Evolutionary conservation across 2,797 vertebrate species (phyloP).

Genomic region (Chanos chanos): DNA sequence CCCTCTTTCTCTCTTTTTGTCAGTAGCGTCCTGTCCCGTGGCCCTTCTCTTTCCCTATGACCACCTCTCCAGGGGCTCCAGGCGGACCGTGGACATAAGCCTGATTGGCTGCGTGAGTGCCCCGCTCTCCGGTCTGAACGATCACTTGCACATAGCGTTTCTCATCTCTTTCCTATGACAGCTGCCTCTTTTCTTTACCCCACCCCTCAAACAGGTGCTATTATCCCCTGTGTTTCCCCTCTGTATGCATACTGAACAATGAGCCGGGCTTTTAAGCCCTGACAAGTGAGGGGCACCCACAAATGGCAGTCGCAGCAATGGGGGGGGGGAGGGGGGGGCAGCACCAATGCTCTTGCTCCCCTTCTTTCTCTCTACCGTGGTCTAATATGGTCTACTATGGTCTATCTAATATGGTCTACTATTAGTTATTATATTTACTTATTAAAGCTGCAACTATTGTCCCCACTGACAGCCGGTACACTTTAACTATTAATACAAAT

Average conservation of each 20-base stretch:
- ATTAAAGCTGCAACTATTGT: slow-evolving; percentile 80
- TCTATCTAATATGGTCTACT: slow-evolving; percentile 24
- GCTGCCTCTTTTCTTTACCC: slow-evolving; percentile 85
- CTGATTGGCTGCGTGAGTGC: too few relatives aligned
- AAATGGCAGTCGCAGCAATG: too few relatives aligned
- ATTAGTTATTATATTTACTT: slow-evolving; percentile 90
- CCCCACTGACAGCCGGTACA: slow-evolving; percentile 78
- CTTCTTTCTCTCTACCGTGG: slow-evolving; percentile 48
- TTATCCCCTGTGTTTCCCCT: slow-evolving; percentile 60
- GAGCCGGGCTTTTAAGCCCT: slow-evolving; percentile 89
- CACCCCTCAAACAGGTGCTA: slow-evolving; percentile 89
- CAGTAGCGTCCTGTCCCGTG: too few relatives aligned
- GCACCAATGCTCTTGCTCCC: slow-evolving; percentile 54
- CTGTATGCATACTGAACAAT: slow-evolving; percentile 72
- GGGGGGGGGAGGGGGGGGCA: too few relatives aligned
- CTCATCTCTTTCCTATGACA: slow-evolving; percentile 63
- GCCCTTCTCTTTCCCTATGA: too few relatives aligned
- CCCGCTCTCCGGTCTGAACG: not conserved
- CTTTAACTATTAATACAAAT: slow-evolving; percentile 91
- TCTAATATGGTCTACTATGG: slow-evolving; percentile 1
- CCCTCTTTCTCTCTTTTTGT: too few relatives aligned
- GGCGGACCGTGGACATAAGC: too few relatives aligned
- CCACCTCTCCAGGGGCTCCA: too few relatives aligned
- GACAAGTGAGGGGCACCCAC: slow-evolving; percentile 91
- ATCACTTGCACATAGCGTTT: slow-evolving; percentile 43